Evolutionary conservation across 2,888 invertebrate species (phyloP).

Genomic region (Orthosia gracilis): DNA sequence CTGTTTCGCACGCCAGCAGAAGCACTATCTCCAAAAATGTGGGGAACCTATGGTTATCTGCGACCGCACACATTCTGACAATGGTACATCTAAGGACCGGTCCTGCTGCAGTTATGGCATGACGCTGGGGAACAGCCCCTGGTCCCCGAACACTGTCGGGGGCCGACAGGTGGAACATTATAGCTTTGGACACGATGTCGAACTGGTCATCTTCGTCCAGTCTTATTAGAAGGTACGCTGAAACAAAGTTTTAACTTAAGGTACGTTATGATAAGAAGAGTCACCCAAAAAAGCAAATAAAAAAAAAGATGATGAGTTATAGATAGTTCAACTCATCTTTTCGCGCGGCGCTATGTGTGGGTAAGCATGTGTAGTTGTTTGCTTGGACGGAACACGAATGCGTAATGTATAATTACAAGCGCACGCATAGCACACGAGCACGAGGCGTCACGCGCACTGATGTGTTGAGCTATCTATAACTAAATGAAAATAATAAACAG

Average conservation of each 20-base stretch:
- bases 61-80: slow-evolving; percentile 79
- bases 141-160: slow-evolving; percentile 68
- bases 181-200: slow-evolving; percentile 73
- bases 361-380: too few relatives aligned
- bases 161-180: slow-evolving; percentile 80
- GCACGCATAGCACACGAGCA: too few relatives aligned
- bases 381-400: too few relatives aligned
- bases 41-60: slow-evolving; percentile 72
- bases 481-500: too few relatives aligned
- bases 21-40: slow-evolving; percentile 77
- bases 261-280: background rate
- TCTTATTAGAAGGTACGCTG: slow-evolving; percentile 81
- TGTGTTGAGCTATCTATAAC: too few relatives aligned
- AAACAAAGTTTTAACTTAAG: slow-evolving; percentile 19
- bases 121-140: slow-evolving; percentile 60
- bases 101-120: slow-evolving; percentile 73
- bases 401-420: too few relatives aligned
- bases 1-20: slow-evolving; percentile 76
- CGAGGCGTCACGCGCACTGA: too few relatives aligned
- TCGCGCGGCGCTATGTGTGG: too few relatives aligned
- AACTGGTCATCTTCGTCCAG: slow-evolving; percentile 79
- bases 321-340: too few relatives aligned
- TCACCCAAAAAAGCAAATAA: background rate
- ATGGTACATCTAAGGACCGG: slow-evolving; percentile 73
- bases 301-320: background rate